These are phyloP conservation scores for Zaprionus ornatus DNA, from an alignment of 1,140 invertebrate genomes.

Conservation along the genomic window DNA sequence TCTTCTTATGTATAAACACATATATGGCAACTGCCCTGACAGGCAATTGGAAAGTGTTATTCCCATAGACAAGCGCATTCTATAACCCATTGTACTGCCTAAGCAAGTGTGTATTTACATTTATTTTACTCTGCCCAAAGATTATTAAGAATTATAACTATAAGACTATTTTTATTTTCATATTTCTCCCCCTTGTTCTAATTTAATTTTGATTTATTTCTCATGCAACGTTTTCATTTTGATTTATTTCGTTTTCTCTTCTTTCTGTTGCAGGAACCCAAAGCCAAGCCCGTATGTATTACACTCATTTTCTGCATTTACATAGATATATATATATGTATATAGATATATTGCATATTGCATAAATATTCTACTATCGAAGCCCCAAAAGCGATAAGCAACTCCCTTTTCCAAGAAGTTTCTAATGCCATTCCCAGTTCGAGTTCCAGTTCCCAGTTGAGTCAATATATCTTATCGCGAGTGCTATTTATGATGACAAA, in stretches of 20 bases:
- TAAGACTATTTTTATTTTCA: constrained; percentile 20
- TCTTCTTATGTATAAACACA: background rate
- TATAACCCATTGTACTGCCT: background rate
- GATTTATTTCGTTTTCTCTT: constrained; percentile 32
- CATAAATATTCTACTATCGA: background rate
- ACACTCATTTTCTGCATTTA: constrained; percentile 1
- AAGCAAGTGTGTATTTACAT: no score
- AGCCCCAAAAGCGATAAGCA: background rate
- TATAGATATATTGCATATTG: no score
- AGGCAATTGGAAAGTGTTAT: constrained; percentile 55
- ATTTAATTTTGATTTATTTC: constrained; percentile 39
- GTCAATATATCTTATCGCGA: background rate
- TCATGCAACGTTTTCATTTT: constrained; percentile 35
- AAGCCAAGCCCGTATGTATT: constrained; percentile 80
- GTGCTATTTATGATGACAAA: background rate
- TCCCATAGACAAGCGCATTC: background rate
- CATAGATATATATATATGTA: constrained; percentile 4
- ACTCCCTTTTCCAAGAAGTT: constrained; percentile 8
- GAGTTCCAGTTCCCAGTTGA: background rate
- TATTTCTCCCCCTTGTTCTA: constrained; percentile 16
- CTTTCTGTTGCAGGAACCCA: constrained; percentile 72
- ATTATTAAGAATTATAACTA: background rate
- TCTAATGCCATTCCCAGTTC: background rate
- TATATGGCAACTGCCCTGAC: constrained; percentile 48
- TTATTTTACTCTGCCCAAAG: no score